phyloP scores from a whole-genome alignment of 1,140 invertebrate genomes.

The Octopus bimaculoides region DNA sequence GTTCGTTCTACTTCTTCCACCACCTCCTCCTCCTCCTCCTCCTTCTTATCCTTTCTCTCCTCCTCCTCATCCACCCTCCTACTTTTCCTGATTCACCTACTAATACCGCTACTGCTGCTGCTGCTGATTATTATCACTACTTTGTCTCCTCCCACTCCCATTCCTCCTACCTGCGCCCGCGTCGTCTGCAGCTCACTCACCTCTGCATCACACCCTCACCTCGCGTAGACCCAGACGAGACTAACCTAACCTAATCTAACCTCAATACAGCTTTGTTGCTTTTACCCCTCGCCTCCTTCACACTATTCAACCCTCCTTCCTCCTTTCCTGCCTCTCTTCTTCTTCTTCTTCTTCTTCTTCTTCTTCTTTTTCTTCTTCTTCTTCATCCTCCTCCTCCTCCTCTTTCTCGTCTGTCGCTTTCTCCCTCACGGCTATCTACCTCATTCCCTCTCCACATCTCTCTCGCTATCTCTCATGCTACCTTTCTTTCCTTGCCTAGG shows the following conservation, averaged over 20 bases:
- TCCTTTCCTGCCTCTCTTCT: background rate
- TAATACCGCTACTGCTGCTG: too few species aligned
- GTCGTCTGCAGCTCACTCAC: too few species aligned
- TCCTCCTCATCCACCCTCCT: too few species aligned
- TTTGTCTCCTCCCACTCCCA: too few species aligned
- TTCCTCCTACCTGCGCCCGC: too few species aligned
- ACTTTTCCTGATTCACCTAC: too few species aligned
- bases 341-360: background rate
- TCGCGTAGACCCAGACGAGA: too few species aligned
- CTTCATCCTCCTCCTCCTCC: background rate
- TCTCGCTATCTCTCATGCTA: conserved; percentile 9
- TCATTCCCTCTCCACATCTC: conserved; percentile 9
- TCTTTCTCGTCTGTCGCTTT: conserved; percentile 12
- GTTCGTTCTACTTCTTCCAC: background rate
- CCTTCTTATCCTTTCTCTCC: background rate
- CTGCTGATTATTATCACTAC: too few species aligned
- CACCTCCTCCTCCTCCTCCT: background rate
- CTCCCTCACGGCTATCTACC: background rate
- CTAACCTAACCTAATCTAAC: background rate
- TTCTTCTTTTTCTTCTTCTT: background rate
- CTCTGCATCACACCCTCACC: too few species aligned
- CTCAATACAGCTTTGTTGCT: background rate
- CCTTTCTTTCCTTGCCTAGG: background rate
- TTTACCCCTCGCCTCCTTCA: background rate
- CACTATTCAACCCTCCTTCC: background rate